Conservation (phyloP, 1,140 invertebrate genomes). For the Cherax destructor region DNA sequence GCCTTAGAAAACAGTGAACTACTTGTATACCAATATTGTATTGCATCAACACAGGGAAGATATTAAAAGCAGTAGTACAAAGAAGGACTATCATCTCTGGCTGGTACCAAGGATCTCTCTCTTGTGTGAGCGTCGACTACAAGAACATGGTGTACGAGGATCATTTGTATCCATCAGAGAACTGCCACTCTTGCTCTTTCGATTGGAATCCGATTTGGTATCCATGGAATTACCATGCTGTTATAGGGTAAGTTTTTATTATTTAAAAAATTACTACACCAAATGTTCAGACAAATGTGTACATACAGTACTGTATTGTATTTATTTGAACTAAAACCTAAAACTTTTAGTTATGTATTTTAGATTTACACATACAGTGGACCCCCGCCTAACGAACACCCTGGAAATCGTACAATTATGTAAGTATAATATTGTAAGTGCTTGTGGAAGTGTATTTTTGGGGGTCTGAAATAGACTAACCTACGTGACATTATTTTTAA, state of each 20-base stretch:
- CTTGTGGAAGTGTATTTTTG: too few species aligned
- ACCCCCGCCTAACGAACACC: too few species aligned
- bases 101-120: constrained; percentile 92
- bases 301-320: too few species aligned
- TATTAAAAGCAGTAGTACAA: constrained; percentile 74
- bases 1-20: too few species aligned
- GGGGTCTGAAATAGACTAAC: too few species aligned
- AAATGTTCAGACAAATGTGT: background rate
- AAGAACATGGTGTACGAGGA: constrained; percentile 87
- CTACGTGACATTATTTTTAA: too few species aligned
- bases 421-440: too few species aligned
- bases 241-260: constrained; percentile 79
- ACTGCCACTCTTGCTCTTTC: constrained; percentile 91
- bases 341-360: too few species aligned
- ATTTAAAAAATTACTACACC: background rate
- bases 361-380: too few species aligned
- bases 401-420: too few species aligned
- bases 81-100: constrained; percentile 82
- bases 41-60: constrained; percentile 74
- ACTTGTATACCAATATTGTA: background rate
- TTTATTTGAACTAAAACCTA: too few species aligned
- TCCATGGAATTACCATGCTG: constrained; percentile 92
- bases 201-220: constrained; percentile 93
- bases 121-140: constrained; percentile 87
- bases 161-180: constrained; percentile 88